These are phyloP conservation scores for Momotus momota DNA, from an alignment of 2,797 vertebrate genomes.

Conservation along the genomic window DNA sequence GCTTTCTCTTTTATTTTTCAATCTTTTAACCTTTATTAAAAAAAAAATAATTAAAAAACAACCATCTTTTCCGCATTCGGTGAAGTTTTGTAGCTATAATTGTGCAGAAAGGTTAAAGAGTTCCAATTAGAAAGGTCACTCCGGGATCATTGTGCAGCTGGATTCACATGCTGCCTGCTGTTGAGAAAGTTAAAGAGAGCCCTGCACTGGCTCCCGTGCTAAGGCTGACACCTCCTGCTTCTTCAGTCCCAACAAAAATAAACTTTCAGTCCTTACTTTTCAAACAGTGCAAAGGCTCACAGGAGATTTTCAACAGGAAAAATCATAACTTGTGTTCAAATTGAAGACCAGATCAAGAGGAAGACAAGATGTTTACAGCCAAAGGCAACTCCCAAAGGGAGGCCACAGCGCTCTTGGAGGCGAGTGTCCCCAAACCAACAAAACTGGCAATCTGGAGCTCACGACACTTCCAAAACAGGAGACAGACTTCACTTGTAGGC, in stretches of 20 bases:
- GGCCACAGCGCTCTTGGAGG: neutral
- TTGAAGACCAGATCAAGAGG: neutral
- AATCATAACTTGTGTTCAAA: neutral
- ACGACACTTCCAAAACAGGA: neutral
- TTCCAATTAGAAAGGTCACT: slow-evolving; percentile 59
- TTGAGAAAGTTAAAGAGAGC: neutral
- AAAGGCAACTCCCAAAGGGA: neutral
- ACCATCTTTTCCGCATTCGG: slow-evolving; percentile 5
- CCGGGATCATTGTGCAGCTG: neutral
- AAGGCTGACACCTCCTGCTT: neutral
- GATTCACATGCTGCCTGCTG: neutral
- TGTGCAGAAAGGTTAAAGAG: slow-evolving; percentile 56
- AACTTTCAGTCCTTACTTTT: neutral
- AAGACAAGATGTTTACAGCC: neutral
- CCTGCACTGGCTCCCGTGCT: neutral
- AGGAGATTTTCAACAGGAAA: neutral
- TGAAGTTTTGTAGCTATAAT: neutral
- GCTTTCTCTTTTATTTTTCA: slow-evolving; percentile 14
- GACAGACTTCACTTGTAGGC: neutral
- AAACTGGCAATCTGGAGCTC: neutral
- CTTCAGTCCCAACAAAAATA: neutral
- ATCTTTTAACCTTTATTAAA: slow-evolving; percentile 60
- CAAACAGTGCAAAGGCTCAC: neutral
- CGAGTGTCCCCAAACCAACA: neutral
- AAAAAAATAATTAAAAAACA: neutral